Percentiles rank a stretch among this genome's conserved stretches.
These are phyloP conservation scores for Felis chaus DNA, from an alignment of 2,113 vertebrate species.

Conservation along the genomic window DNA sequence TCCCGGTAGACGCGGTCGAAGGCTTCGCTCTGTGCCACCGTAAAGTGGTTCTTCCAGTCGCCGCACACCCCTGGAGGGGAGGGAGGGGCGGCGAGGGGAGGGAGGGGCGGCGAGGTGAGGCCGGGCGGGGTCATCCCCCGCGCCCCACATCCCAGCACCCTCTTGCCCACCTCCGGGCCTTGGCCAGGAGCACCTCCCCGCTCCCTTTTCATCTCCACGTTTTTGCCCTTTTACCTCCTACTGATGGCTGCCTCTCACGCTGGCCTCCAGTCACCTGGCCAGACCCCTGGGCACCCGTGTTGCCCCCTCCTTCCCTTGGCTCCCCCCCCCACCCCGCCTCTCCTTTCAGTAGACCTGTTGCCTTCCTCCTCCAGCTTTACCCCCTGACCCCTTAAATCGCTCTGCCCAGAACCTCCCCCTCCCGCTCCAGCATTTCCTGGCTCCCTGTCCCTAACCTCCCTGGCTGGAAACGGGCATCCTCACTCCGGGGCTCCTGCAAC, in stretches of 20 bases:
- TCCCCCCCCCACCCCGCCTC: not conserved
- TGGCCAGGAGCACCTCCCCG: not conserved
- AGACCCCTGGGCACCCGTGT: not conserved
- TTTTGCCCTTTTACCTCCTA: not conserved
- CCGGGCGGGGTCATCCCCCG: rapidly evolving
- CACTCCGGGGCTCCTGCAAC: rapidly evolving
- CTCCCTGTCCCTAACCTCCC: no score
- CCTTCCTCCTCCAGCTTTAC: not conserved
- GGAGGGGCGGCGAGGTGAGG: not conserved
- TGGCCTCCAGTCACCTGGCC: not conserved
- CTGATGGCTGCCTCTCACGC: no score
- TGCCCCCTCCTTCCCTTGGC: rapidly evolving
- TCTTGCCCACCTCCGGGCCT: not conserved
- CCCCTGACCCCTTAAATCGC: not conserved
- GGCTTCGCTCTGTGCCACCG: constrained; percentile 73
- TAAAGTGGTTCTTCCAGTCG: constrained; percentile 84
- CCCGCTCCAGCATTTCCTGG: not conserved
- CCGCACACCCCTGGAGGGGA: constrained; percentile 74
- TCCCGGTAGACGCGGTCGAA: constrained; percentile 78
- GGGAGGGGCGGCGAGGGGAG: rapidly evolving
- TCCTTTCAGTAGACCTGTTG: no score
- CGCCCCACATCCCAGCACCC: not conserved
- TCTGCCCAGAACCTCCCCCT: not conserved
- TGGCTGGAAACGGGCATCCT: not conserved
- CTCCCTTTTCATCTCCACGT: no score